These are phyloP conservation scores for Oophaga sylvatica DNA, from an alignment of 2,797 vertebrate genomes.

Conservation along the genomic window DNA sequence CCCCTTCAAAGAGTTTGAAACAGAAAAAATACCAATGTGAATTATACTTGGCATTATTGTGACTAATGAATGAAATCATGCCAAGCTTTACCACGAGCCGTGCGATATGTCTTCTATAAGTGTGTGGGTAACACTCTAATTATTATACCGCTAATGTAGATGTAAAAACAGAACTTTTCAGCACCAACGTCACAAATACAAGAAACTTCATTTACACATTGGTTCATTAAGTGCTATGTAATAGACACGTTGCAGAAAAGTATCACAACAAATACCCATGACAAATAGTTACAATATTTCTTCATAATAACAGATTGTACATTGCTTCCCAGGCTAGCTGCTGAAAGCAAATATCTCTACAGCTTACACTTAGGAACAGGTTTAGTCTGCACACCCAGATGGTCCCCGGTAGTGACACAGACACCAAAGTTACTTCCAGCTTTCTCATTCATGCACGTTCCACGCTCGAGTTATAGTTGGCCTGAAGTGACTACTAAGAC, in stretches of 20 bases:
- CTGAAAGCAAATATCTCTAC: constrained; percentile 25
- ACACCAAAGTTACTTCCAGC: not conserved
- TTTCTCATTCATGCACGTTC: too few species aligned
- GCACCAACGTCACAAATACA: not conserved
- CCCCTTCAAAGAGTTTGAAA: too few species aligned
- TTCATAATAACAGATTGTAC: constrained; percentile 23
- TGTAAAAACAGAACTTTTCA: not conserved
- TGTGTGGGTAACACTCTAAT: not conserved
- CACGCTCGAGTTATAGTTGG: not conserved
- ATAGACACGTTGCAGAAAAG: not conserved
- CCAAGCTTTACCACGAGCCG: not conserved
- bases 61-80: too few species aligned
- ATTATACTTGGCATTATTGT: too few species aligned
- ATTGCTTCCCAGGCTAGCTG: not conserved
- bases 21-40: too few species aligned
- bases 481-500: not conserved
- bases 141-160: not conserved
- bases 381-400: constrained; percentile 31
- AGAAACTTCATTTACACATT: not conserved
- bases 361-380: constrained; percentile 16
- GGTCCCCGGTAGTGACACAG: not conserved
- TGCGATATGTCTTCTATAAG: not conserved
- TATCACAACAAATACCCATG: constrained; percentile 26
- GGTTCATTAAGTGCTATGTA: not conserved
- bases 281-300: constrained; percentile 34